phyloP scores from a whole-genome alignment of 2,113 vertebrate species.

The Anseranas semipalmata region DNA sequence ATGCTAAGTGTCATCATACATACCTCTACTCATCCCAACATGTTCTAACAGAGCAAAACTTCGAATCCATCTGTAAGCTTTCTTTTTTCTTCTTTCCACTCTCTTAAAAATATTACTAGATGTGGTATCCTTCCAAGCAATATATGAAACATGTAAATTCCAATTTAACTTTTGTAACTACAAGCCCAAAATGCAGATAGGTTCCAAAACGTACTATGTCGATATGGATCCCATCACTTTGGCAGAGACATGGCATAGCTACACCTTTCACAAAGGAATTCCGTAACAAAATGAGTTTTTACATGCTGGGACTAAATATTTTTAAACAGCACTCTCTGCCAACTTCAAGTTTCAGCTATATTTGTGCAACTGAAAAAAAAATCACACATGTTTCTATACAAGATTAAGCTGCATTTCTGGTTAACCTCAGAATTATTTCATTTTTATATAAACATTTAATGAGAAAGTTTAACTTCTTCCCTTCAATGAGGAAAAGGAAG shows the following conservation, averaged over 20 bases:
- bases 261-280: constrained; percentile 75
- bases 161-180: constrained; percentile 46
- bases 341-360: constrained; percentile 69
- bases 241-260: constrained; percentile 65
- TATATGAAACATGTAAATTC: constrained; percentile 56
- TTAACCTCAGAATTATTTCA: constrained; percentile 69
- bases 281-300: constrained; percentile 74
- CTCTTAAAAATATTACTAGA: constrained; percentile 58
- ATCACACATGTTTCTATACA: constrained; percentile 32
- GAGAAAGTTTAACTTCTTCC: constrained; percentile 63
- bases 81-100: constrained; percentile 29
- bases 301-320: constrained; percentile 75
- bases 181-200: constrained; percentile 38
- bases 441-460: constrained; percentile 70
- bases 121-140: constrained; percentile 45
- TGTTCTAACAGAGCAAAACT: constrained; percentile 46
- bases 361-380: constrained; percentile 56
- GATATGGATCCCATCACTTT: constrained; percentile 62
- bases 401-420: constrained; percentile 67
- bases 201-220: constrained; percentile 40
- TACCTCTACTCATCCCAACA: constrained; percentile 53
- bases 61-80: constrained; percentile 30
- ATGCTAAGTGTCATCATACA: constrained; percentile 46
- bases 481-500: constrained; percentile 59
- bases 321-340: constrained; percentile 66